Evolutionary conservation across 92 coral and sea anemone genomes (phyloP).

Genomic region (Palythoa heliodiscus): DNA sequence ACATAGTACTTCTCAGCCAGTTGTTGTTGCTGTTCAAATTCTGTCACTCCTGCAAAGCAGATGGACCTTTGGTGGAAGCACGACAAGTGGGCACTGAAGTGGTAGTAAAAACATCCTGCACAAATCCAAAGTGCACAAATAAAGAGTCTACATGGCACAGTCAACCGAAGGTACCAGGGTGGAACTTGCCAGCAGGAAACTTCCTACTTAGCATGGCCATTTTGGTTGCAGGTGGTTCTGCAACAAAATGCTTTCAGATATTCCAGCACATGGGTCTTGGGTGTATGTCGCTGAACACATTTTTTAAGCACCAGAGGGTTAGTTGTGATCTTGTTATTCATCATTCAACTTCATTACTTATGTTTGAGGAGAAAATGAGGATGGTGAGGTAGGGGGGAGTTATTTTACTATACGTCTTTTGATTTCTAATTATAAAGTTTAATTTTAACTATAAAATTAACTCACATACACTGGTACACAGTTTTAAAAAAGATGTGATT

Average conservation of each 20-base stretch:
- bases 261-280: constrained; percentile 70
- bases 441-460: too few species aligned
- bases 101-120: constrained; percentile 44
- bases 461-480: too few species aligned
- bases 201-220: constrained; percentile 67
- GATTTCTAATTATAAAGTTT: too few species aligned
- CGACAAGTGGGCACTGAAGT: constrained; percentile 56
- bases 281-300: constrained; percentile 58
- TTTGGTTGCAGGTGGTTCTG: constrained; percentile 64
- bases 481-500: too few species aligned
- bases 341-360: background rate
- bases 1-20: constrained; percentile 63
- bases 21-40: constrained; percentile 50
- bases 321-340: constrained; percentile 3
- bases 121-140: constrained; percentile 54
- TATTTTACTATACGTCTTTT: too few species aligned
- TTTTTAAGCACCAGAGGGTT: constrained; percentile 64
- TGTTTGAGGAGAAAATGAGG: background rate
- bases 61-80: constrained; percentile 53
- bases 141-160: constrained; percentile 59
- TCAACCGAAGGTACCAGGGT: constrained; percentile 63
- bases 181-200: constrained; percentile 56
- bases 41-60: constrained; percentile 57
- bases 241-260: constrained; percentile 55
- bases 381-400: background rate